Conservation (phyloP, 30 jellyfish, hydroid and myxozoan genomes). For the Cassiopea andromeda region DNA sequence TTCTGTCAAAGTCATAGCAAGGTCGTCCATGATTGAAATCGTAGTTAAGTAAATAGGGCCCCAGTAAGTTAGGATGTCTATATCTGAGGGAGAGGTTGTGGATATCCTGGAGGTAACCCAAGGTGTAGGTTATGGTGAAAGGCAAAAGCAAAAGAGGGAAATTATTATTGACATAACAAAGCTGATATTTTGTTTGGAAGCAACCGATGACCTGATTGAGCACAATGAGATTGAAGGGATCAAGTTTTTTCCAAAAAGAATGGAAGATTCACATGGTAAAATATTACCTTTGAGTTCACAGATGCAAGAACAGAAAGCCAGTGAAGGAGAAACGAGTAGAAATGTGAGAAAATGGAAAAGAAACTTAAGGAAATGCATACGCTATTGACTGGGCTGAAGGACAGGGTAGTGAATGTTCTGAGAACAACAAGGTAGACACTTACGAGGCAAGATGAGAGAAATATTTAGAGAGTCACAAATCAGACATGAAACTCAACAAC, state of each 20-base stretch:
- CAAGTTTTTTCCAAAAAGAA: constrained; percentile 39
- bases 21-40: constrained; percentile 9
- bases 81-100: constrained; percentile 48
- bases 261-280: constrained; percentile 33
- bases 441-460: constrained; percentile 55
- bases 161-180: constrained; percentile 48
- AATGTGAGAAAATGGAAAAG: constrained; percentile 56
- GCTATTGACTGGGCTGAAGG: constrained; percentile 56
- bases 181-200: constrained; percentile 50
- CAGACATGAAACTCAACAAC: constrained; percentile 53
- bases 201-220: constrained; percentile 54
- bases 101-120: constrained; percentile 39
- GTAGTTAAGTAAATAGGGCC: constrained; percentile 29
- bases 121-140: constrained; percentile 33
- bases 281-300: constrained; percentile 37
- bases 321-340: constrained; percentile 54
- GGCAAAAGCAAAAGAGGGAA: constrained; percentile 50
- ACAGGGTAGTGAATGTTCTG: constrained; percentile 43
- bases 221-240: constrained; percentile 50
- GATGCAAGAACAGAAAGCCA: constrained; percentile 42
- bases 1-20: constrained; percentile 20
- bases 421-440: constrained; percentile 51
- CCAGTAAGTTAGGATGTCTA: constrained; percentile 53
- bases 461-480: constrained; percentile 54
- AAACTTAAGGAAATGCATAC: constrained; percentile 51